Base-by-base conservation (phyloP, 2,113 vertebrate species). In the Petroica traversi region DNA sequence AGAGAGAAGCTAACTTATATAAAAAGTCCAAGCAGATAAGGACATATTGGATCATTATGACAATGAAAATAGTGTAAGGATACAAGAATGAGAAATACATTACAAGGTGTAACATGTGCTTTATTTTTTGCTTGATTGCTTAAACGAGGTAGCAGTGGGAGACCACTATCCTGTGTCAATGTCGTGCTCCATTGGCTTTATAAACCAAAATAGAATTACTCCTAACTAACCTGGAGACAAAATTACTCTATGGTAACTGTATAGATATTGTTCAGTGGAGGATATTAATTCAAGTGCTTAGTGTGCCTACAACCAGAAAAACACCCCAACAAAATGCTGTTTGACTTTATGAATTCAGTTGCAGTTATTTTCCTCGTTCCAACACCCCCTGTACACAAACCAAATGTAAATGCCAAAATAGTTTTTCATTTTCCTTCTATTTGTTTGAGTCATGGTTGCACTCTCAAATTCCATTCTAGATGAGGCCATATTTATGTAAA, bases 101-200 rank as follows among this genome's bases (percentile, higher is more conserved):
- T 97, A 97, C 97, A 97, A 97, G 95, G 77, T 95, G 95, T 96
- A 96, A 97, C 97, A 97, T 95, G 84, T 97, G 97, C 96, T 97
- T 97, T 95, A 96, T 94, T 96, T 96, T 97, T 96, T 97, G 96
- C 97, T 96, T 97, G 95, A 87, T 93, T 96, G 97, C 97, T 94
- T 97, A 89, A 93, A 95, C 6, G 85, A 95, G 77, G 89, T 95
- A 97, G 95, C 97, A 97, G 92, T 86, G 95, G 96, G 96, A 97
- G 74, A 97, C 95, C 91, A 83, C 90, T 81, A 88, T 86, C 46
- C 85, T 90, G 34, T 85, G 93, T 92, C 75, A 96, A 55, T 54
- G 82, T 82, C 82, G 91, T 92, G 74, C 75, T 96, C 72, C 95
- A 89, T 78, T 76, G 94, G 95, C 46, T 95, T 95, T 91, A 97